Conservation (phyloP, 2,797 vertebrate species). For the Microcaecilia unicolor region DNA sequence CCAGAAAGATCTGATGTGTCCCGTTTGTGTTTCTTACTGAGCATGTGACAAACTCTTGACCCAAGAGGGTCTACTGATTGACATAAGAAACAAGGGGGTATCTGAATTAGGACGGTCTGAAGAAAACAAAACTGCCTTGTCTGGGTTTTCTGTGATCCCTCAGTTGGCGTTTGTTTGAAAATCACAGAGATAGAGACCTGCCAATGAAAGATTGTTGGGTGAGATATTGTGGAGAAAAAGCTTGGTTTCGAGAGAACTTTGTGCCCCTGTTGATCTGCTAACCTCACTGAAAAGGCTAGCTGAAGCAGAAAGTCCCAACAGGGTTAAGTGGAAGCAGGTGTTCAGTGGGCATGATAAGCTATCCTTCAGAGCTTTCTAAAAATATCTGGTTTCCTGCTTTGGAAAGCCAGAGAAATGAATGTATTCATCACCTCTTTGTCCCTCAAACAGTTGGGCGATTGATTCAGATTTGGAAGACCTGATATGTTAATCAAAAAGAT, state of each 20-base stretch:
- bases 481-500: too few species aligned
- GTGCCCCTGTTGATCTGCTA: conserved; percentile 32
- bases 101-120: conserved; percentile 8
- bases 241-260: conserved; percentile 34
- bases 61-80: conserved; percentile 48
- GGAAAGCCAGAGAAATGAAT: neutral
- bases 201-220: conserved; percentile 35
- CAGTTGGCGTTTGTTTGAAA: conserved; percentile 42
- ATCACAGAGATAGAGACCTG: conserved; percentile 29
- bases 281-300: conserved; percentile 57
- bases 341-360: conserved; percentile 30
- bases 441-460: too few species aligned
- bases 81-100: conserved; percentile 30
- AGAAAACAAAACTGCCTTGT: conserved; percentile 40
- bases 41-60: conserved; percentile 53
- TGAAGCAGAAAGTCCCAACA: conserved; percentile 68
- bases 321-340: conserved; percentile 71
- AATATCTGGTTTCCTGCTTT: conserved; percentile 23
- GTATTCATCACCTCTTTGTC: neutral
- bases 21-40: conserved; percentile 37
- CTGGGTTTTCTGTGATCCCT: conserved; percentile 37
- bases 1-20: neutral
- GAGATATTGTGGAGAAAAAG: conserved; percentile 30
- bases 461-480: too few species aligned
- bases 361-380: conserved; percentile 6